Conservation (phyloP, 2,113 vertebrate species). For the Vulpes vulpes region DNA sequence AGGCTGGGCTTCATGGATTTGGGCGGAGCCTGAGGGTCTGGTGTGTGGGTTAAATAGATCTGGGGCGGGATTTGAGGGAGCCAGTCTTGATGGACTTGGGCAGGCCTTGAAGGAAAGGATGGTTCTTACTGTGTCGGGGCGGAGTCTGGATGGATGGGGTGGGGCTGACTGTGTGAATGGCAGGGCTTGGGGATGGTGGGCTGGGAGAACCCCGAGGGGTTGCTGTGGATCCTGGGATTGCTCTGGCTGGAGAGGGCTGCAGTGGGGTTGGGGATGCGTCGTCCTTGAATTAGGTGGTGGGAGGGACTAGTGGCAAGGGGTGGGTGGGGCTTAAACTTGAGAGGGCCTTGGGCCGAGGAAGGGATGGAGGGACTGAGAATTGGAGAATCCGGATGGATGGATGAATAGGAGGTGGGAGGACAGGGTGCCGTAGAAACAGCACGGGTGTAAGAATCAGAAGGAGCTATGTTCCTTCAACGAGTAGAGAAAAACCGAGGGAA, state of each 20-base stretch:
- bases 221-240: background rate
- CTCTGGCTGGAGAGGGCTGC: background rate
- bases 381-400: background rate
- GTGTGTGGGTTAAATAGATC: background rate
- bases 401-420: background rate
- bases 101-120: conserved; percentile 6
- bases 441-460: background rate
- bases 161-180: background rate
- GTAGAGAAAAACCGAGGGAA: background rate
- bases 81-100: background rate
- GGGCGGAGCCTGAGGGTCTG: conserved; percentile 61
- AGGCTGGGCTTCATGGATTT: conserved; percentile 35
- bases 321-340: background rate
- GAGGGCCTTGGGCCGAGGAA: background rate
- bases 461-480: background rate
- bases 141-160: conserved; percentile 53
- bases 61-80: conserved; percentile 39
- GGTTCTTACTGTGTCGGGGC: background rate
- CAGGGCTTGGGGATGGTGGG: background rate
- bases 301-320: background rate
- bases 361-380: background rate
- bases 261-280: background rate
- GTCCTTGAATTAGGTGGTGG: conserved; percentile 13
- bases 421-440: background rate
- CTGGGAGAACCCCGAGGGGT: background rate